Percentiles rank a stretch among this genome's conserved stretches.
These are phyloP conservation scores for Polylopha cassiicola DNA, from an alignment of 2,888 invertebrate genomes.

Conservation along the genomic window DNA sequence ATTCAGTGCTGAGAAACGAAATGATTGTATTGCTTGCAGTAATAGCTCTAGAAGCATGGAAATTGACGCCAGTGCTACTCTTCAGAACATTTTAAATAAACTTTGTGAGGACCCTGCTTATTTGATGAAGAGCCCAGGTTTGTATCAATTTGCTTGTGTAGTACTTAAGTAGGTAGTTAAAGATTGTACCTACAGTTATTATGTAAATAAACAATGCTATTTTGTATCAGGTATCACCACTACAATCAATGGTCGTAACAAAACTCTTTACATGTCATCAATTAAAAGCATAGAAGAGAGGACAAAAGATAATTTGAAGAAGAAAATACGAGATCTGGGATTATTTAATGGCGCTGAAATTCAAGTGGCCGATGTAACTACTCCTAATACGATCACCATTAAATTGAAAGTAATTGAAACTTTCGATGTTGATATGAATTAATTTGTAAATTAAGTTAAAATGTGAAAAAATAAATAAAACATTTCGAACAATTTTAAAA, in stretches of 20 bases:
- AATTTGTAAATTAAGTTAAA: too few relatives aligned
- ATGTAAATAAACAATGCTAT: too few relatives aligned
- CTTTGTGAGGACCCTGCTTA: conserved; percentile 86
- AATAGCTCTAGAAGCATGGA: conserved; percentile 80
- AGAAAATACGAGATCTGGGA: conserved; percentile 90
- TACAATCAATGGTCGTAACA: conserved; percentile 87
- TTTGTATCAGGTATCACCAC: conserved; percentile 89
- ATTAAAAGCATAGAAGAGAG: conserved; percentile 94
- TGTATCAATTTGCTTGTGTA: conserved; percentile 13
- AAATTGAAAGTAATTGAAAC: conserved; percentile 81
- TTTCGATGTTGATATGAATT: conserved; percentile 71
- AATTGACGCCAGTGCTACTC: conserved; percentile 76
- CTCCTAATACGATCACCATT: conserved; percentile 88
- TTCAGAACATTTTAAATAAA: conserved; percentile 89
- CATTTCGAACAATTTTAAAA: too few relatives aligned
- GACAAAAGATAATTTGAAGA: conserved; percentile 92
- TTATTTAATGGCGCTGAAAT: conserved; percentile 90
- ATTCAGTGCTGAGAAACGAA: conserved; percentile 92
- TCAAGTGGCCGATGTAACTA: conserved; percentile 93
- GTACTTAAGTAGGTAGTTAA: too few relatives aligned
- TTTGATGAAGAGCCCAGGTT: conserved; percentile 94
- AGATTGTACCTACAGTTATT: too few relatives aligned
- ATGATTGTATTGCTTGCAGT: conserved; percentile 93
- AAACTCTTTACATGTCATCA: conserved; percentile 95
- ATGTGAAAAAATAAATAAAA: too few relatives aligned